Evolutionary conservation across 35 echinoderm and acorn worm genomes (phyloP), one percentile per base, ranked within the genome.

Genomic region (Eucidaris tribuloides): DNA sequence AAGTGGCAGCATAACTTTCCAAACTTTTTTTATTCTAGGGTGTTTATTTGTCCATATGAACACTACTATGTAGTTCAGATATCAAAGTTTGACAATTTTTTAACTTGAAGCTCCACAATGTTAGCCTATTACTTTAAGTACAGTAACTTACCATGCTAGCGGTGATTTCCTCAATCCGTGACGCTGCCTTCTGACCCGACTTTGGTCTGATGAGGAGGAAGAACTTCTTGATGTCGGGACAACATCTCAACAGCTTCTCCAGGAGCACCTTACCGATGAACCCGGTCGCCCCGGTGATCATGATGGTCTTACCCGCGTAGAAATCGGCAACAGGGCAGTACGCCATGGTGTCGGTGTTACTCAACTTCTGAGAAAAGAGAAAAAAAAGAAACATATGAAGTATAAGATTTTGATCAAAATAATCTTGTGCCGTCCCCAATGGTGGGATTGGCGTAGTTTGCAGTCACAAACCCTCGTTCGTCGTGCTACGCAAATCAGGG

Each of bases 201-300:
- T 98, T 98, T 1, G 95, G 95, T 45, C 95, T 18, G 46, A 98
- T 79, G 29, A 98, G 57, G 40, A 98, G 49, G 65, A 82, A 98
- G 29, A 98, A 58, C 41, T 77, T 56, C 42, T 93, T 78, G n/a
- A 98, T 59, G 40, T 84, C 81, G 11, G 95, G 90, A 54, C 95
- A 98, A 41, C 82, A 93, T 49, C 95, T 57, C 1, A 98, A 58
- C 4, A 98, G 39, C 45, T 98, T 98, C 81, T 98, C 95, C 42
- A 98, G 65, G 15, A 98, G 56, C 22, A 98, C 95, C 76, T 98
- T 98, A 14, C 95, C 95, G 39, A 98, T 92, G 57, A 98, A 98
- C 9, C 95, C 95, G 9, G 95, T 98, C 4, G 90, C 90, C 15
- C 95, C 95, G 9, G 95, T 98, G 31, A 98, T 46, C 76, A 98